phyloP scores from a whole-genome alignment of 1,140 invertebrate species.

The Pachypeltis micranthus region DNA sequence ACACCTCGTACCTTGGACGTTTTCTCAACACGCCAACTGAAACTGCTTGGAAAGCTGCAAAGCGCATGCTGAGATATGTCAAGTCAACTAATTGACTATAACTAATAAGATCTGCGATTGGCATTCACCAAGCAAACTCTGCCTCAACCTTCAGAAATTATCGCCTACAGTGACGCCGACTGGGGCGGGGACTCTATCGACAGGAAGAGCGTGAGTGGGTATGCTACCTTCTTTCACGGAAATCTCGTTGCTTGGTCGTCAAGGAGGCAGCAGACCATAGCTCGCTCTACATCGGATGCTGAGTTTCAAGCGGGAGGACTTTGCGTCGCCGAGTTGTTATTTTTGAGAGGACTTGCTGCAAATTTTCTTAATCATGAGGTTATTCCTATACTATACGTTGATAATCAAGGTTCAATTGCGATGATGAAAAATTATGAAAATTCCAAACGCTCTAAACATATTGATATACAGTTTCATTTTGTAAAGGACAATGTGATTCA shows the following conservation, averaged over 20 bases:
- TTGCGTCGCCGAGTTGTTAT: background rate
- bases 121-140: background rate
- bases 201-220: background rate
- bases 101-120: too few species aligned
- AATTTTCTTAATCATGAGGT: background rate
- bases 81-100: background rate
- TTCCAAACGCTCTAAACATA: background rate
- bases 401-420: background rate
- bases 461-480: background rate
- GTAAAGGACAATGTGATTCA: background rate
- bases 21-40: background rate
- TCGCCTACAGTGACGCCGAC: background rate
- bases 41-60: background rate
- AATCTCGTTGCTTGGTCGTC: background rate
- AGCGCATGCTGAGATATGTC: background rate
- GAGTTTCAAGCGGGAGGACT: background rate
- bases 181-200: background rate
- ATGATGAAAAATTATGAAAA: background rate
- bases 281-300: background rate
- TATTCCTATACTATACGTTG: background rate
- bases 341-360: background rate
- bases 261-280: background rate
- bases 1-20: background rate
- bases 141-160: background rate
- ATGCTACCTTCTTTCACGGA: background rate